These are phyloP conservation scores for Helleia helle DNA, from an alignment of 2,888 invertebrate genomes.

Conservation along the genomic window DNA sequence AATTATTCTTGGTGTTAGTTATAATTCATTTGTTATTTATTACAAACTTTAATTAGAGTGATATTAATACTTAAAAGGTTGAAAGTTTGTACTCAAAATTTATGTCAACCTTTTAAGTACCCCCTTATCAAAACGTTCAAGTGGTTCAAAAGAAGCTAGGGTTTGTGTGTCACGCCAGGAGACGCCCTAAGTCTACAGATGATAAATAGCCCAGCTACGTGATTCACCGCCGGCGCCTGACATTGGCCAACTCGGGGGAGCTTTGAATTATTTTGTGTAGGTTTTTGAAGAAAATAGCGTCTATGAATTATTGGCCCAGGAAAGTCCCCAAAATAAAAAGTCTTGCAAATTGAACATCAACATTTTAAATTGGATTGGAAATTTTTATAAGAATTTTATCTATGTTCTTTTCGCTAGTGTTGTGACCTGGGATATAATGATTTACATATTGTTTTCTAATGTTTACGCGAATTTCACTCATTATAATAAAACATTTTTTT, in stretches of 20 bases:
- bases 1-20: too few relatives aligned
- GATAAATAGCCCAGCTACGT: conserved; percentile 41
- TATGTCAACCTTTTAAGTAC: too few relatives aligned
- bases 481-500: too few relatives aligned
- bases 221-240: conserved; percentile 32
- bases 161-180: conserved; percentile 23
- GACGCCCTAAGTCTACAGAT: conserved; percentile 33
- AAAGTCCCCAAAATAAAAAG: neutral
- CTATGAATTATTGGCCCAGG: conserved; percentile 23
- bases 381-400: neutral
- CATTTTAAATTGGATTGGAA: conserved; percentile 4
- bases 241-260: conserved; percentile 21
- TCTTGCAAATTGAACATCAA: conserved; percentile 7
- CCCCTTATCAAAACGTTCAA: conserved; percentile 4
- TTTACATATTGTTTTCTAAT: too few relatives aligned
- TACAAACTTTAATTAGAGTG: too few relatives aligned
- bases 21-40: too few relatives aligned
- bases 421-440: too few relatives aligned
- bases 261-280: conserved; percentile 25
- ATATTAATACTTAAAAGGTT: too few relatives aligned
- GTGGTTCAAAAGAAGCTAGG: conserved; percentile 2
- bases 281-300: conserved; percentile 25
- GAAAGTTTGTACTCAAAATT: too few relatives aligned
- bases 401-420: too few relatives aligned
- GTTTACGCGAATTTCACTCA: too few relatives aligned